phyloP scores from a whole-genome alignment of 2,113 vertebrate genomes.

The Uria lomvia region DNA sequence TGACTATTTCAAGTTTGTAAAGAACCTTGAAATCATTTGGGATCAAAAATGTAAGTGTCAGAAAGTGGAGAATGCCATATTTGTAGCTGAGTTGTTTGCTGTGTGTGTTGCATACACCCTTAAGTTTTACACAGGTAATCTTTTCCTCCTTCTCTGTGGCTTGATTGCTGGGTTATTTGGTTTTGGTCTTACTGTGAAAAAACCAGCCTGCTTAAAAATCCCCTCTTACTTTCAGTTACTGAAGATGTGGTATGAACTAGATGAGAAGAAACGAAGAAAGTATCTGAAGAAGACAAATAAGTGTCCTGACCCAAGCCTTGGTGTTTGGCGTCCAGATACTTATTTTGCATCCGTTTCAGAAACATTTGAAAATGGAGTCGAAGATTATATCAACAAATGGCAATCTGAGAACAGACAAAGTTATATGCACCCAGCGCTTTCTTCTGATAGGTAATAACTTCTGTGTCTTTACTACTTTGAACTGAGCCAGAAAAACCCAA shows the following conservation, averaged over 20 bases:
- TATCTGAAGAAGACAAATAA: slow-evolving; percentile 78
- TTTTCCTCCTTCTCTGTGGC: not conserved
- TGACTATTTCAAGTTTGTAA: not conserved
- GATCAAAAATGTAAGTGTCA: not conserved
- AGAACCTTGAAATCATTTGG: not conserved
- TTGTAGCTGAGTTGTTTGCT: not conserved
- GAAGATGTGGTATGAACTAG: slow-evolving; percentile 82
- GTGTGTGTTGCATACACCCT: not conserved
- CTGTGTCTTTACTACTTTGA: not conserved
- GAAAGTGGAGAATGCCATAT: fast-evolving
- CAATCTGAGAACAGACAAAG: slow-evolving; percentile 5
- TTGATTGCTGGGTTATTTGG: not conserved
- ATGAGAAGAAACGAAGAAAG: slow-evolving; percentile 73
- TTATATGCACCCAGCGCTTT: not conserved
- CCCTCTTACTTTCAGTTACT: slow-evolving; percentile 72
- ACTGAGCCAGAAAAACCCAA: not conserved
- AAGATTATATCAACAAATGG: slow-evolving; percentile 74
- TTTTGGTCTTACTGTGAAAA: not conserved
- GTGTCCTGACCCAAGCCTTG: slow-evolving; percentile 88
- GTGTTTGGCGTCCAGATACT: slow-evolving; percentile 83
- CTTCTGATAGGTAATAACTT: slow-evolving; percentile 75
- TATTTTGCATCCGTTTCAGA: slow-evolving; percentile 92
- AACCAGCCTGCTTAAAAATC: not conserved
- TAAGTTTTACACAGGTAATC: not conserved
- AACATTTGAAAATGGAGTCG: slow-evolving; percentile 81